Conservation (phyloP, 2,797 vertebrate species). For the Tolypeutes matacus region DNA sequence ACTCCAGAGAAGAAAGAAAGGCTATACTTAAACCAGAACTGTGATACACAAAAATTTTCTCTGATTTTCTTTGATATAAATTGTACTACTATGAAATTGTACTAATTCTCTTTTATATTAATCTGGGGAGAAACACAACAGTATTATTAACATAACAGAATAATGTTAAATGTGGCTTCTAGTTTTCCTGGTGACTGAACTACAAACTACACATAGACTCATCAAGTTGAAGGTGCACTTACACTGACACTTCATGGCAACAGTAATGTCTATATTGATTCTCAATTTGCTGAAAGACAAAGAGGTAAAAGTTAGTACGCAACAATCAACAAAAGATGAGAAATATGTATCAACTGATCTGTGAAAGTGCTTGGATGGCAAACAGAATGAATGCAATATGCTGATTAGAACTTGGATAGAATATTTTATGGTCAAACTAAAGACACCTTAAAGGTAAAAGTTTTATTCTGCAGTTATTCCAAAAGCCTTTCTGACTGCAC, state of each 20-base stretch:
- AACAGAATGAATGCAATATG: conserved; percentile 30
- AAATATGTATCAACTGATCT: conserved; percentile 35
- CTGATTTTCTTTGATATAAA: conserved; percentile 14
- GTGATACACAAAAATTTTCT: neutral
- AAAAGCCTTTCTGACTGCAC: conserved; percentile 47
- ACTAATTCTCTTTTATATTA: neutral
- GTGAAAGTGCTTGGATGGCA: conserved; percentile 46
- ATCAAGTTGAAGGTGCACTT: conserved; percentile 87
- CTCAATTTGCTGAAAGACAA: conserved; percentile 94
- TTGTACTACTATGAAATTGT: neutral
- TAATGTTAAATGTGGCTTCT: conserved; percentile 51
- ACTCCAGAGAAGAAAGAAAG: conserved; percentile 24
- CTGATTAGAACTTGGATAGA: neutral
- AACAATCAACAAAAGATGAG: conserved; percentile 8
- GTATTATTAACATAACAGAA: conserved; percentile 29
- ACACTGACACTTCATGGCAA: conserved; percentile 99
- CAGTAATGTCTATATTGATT: conserved; percentile 98
- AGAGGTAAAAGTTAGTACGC: conserved; percentile 69
- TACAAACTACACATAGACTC: neutral
- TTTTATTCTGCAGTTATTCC: conserved; percentile 44
- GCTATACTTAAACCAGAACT: neutral
- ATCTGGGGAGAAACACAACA: neutral
- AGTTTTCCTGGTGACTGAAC: neutral
- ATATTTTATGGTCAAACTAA: conserved; percentile 47
- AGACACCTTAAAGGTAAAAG: conserved; percentile 27